Evolutionary conservation across 1,140 invertebrate genomes (phyloP).

Genomic region (Apocrypta bakeri): DNA sequence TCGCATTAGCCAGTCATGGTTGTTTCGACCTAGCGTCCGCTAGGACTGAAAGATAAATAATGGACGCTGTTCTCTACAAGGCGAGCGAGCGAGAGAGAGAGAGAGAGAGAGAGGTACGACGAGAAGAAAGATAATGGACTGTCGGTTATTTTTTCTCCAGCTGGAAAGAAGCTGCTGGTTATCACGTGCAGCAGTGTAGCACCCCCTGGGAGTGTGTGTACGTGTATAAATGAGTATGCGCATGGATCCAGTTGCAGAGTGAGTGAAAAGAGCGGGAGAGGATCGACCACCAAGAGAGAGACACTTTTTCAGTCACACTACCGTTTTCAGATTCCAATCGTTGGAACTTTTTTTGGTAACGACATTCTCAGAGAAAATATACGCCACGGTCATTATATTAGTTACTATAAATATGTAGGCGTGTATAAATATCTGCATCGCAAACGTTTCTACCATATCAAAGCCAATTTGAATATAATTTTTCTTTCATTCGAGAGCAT

Average conservation of each 20-base stretch:
- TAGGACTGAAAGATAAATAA: slow-evolving; percentile 47
- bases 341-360: too few relatives aligned
- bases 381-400: too few relatives aligned
- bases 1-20: slow-evolving; percentile 52
- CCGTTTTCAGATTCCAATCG: background rate
- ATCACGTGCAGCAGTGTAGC: background rate
- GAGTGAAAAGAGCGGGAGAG: background rate
- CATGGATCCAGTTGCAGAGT: background rate
- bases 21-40: slow-evolving; percentile 16
- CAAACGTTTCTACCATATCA: too few relatives aligned
- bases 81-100: background rate
- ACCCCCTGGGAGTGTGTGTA: background rate
- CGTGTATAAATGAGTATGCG: too few relatives aligned
- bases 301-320: background rate
- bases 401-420: background rate
- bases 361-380: too few relatives aligned
- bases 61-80: slow-evolving; percentile 26
- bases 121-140: background rate
- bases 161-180: slow-evolving; percentile 3
- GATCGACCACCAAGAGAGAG: background rate
- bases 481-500: background rate
- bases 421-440: background rate
- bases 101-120: background rate
- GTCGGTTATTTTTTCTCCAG: background rate
- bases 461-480: background rate